Conservation (phyloP, 2,113 vertebrate species). For the Hippocampus comes region DNA sequence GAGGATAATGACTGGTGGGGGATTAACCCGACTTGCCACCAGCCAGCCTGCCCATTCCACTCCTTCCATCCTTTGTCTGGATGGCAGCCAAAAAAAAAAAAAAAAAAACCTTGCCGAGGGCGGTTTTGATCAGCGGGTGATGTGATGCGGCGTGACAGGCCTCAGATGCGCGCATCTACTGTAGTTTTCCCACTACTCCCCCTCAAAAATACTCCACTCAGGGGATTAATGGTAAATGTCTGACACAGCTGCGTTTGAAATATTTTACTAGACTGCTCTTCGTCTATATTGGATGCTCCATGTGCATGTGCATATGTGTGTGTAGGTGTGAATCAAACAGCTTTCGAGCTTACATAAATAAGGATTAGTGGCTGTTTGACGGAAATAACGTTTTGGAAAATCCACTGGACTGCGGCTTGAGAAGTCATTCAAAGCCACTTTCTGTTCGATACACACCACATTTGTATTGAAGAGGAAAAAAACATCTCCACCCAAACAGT, state of each 20-base stretch:
- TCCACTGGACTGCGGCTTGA: conserved; percentile 37
- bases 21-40: conserved; percentile 52
- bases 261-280: conserved; percentile 44
- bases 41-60: conserved; percentile 22
- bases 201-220: conserved; percentile 36
- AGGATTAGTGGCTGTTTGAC: conserved; percentile 47
- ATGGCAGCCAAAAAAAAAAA: conserved; percentile 17
- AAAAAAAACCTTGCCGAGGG: conserved; percentile 40
- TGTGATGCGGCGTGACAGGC: conserved; percentile 57
- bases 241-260: conserved; percentile 48
- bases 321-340: conserved; percentile 41
- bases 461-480: conserved; percentile 13
- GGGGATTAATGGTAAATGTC: conserved; percentile 61
- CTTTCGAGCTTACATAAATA: conserved; percentile 44
- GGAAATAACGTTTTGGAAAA: conserved; percentile 44
- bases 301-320: conserved; percentile 7
- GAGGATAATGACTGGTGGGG: conserved; percentile 62
- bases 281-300: conserved; percentile 20
- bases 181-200: conserved; percentile 39
- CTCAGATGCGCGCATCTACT: conserved; percentile 60
- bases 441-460: conserved; percentile 10
- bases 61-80: conserved; percentile 30
- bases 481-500: not conserved
- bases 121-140: conserved; percentile 64
- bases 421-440: conserved; percentile 21